Percentiles rank a stretch among this genome's conserved stretches.
Conservation (phyloP, 2,888 invertebrate genomes). For the Harmothoe impar region DNA sequence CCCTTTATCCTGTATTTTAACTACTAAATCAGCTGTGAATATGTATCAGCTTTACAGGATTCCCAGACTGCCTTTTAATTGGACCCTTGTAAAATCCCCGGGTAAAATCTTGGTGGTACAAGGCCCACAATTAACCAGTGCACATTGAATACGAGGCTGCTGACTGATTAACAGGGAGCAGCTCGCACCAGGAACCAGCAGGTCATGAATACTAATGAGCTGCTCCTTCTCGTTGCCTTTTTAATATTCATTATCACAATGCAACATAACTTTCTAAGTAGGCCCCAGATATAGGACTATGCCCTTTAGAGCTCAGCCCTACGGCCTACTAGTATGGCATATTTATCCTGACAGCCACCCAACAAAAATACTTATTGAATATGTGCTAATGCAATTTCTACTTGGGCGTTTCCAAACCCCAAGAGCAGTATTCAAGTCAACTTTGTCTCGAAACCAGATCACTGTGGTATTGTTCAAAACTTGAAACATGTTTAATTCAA, state of each 20-base stretch:
- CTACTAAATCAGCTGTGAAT: too few relatives aligned
- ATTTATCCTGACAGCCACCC: background rate
- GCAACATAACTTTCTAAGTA: background rate
- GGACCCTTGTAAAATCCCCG: background rate
- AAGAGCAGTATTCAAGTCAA: too few relatives aligned
- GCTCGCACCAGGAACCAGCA: background rate
- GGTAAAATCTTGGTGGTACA: background rate
- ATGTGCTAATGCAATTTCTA: constrained; percentile 33
- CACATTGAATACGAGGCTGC: constrained; percentile 3
- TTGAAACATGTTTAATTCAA: too few relatives aligned
- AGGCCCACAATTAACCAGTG: background rate
- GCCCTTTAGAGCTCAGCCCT: background rate
- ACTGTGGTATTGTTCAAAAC: too few relatives aligned
- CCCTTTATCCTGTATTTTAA: too few relatives aligned
- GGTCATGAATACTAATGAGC: constrained; percentile 47
- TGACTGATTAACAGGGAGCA: constrained; percentile 22
- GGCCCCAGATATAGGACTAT: constrained; percentile 12
- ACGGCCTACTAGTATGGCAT: too few relatives aligned
- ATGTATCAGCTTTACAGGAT: too few relatives aligned
- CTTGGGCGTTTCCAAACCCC: background rate
- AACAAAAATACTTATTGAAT: background rate
- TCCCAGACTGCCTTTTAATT: constrained; percentile 6
- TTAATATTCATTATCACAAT: background rate
- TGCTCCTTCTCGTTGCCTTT: background rate
- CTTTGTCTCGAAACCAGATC: too few relatives aligned